phyloP scores from a whole-genome alignment of 2,113 vertebrate species.

The Gobiocypris rarus region DNA sequence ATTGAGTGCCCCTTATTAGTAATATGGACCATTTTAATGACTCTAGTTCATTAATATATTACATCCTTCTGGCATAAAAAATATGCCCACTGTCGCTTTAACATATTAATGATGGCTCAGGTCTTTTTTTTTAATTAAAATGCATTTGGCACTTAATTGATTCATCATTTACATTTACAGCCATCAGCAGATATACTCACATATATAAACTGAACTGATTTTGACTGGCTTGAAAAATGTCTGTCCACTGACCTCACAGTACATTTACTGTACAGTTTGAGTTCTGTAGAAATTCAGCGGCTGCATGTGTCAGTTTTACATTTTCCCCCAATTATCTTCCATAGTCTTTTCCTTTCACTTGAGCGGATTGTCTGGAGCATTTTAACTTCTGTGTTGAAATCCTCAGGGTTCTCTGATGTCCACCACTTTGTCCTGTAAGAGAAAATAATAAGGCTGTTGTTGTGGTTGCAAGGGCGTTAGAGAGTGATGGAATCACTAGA shows the following conservation, averaged over 20 bases:
- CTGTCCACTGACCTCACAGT: conserved; percentile 36
- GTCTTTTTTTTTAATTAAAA: conserved; percentile 39
- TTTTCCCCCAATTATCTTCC: not conserved
- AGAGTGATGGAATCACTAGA: not conserved
- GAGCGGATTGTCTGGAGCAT: not conserved
- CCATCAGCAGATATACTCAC: conserved; percentile 44
- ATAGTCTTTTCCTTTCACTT: not conserved
- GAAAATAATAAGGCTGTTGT: not conserved
- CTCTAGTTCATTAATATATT: conserved; percentile 52
- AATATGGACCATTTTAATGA: conserved; percentile 46
- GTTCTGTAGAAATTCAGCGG: not conserved
- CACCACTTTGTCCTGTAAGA: not conserved
- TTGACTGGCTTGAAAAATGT: conserved; percentile 39
- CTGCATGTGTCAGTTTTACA: not conserved
- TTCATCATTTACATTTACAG: conserved; percentile 61
- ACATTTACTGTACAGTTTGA: not conserved
- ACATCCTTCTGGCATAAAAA: conserved; percentile 42
- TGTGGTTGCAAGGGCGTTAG: not conserved
- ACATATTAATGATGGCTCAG: conserved; percentile 48
- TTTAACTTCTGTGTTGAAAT: not conserved
- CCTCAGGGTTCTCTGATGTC: not conserved
- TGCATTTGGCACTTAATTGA: conserved; percentile 55
- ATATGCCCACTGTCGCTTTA: conserved; percentile 48
- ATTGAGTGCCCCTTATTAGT: conserved; percentile 27
- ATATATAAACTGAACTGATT: conserved; percentile 41